These are phyloP conservation scores for Trissolcus basalis DNA, from an alignment of 1,140 invertebrate species.

Conservation along the genomic window DNA sequence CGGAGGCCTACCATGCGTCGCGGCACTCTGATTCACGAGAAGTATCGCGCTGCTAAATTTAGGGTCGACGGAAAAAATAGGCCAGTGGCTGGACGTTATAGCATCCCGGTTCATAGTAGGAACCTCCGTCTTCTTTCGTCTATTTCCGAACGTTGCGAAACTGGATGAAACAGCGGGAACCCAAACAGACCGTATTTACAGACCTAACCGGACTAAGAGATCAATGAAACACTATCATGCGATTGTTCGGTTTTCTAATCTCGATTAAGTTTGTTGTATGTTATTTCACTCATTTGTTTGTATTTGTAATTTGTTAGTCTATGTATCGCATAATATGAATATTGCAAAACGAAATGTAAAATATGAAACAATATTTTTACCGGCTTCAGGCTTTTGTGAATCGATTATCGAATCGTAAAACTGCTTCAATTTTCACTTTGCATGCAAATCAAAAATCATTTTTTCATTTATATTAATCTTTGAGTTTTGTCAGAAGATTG, in stretches of 20 bases:
- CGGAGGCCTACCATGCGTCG: constrained; percentile 41
- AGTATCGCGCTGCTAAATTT: constrained; percentile 67
- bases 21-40: constrained; percentile 48
- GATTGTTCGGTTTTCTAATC: too few relatives aligned
- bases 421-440: neutral
- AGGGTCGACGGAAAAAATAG: constrained; percentile 70
- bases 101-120: constrained; percentile 63
- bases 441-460: neutral
- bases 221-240: constrained; percentile 31
- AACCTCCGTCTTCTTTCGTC: constrained; percentile 69
- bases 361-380: too few relatives aligned
- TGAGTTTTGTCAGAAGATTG: constrained; percentile 49
- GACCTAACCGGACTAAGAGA: constrained; percentile 29
- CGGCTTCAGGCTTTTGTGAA: too few relatives aligned
- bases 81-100: constrained; percentile 71
- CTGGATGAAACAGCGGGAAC: constrained; percentile 51
- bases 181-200: constrained; percentile 44
- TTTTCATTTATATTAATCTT: constrained; percentile 7
- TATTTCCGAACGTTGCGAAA: constrained; percentile 72
- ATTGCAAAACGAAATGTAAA: too few relatives aligned
- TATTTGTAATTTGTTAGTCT: too few relatives aligned
- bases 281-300: too few relatives aligned
- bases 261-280: too few relatives aligned
- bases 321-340: too few relatives aligned
- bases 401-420: neutral